phyloP scores from a whole-genome alignment of 2,113 vertebrate genomes.

The Tetrax tetrax region DNA sequence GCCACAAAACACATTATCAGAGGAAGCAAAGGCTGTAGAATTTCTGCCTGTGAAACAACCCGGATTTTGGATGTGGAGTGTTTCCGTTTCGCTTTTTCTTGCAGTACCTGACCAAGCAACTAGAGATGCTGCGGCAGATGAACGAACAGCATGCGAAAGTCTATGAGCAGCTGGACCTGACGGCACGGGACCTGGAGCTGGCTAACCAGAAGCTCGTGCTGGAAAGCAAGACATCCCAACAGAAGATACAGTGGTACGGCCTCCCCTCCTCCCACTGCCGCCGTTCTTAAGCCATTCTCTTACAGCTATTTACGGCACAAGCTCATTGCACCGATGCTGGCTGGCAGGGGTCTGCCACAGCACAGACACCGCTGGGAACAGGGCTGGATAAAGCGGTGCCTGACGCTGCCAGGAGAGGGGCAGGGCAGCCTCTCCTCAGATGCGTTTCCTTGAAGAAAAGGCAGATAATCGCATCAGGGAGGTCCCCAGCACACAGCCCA shows the following conservation, averaged over 20 bases:
- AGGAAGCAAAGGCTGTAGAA: background rate
- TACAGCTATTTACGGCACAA: background rate
- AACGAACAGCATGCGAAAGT: slow-evolving; percentile 98
- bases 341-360: background rate
- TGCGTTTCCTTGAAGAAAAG: background rate
- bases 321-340: background rate
- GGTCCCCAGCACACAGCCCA: background rate
- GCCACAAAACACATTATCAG: background rate
- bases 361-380: background rate
- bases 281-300: background rate
- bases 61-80: background rate
- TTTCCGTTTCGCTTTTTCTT: background rate
- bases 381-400: background rate
- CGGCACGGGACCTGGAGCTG: slow-evolving; percentile 92
- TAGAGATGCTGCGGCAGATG: slow-evolving; percentile 92
- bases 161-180: slow-evolving; percentile 96
- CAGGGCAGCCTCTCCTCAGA: background rate
- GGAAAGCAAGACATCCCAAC: slow-evolving; percentile 94
- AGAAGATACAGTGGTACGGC: slow-evolving; percentile 92
- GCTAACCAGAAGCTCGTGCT: slow-evolving; percentile 93
- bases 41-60: background rate
- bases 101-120: slow-evolving; percentile 94
- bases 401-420: background rate
- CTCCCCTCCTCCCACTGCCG: background rate
- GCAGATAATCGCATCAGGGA: background rate